These are phyloP conservation scores for Lytechinus variegatus DNA, from an alignment of 35 echinoderm and acorn worm species.

Conservation along the genomic window DNA sequence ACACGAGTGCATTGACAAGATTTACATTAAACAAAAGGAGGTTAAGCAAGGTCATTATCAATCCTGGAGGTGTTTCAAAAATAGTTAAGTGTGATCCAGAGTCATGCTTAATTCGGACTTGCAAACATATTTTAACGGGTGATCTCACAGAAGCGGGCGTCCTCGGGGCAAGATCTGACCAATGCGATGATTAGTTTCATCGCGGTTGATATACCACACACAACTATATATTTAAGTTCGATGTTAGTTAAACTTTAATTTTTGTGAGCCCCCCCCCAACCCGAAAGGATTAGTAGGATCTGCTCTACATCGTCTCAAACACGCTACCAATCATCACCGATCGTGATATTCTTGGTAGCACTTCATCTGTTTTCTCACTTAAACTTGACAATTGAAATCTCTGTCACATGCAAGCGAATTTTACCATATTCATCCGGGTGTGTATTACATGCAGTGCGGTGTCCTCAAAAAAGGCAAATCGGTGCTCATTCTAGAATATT, in stretches of 20 bases:
- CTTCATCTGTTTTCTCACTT: conserved; percentile 18
- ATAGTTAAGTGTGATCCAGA: too few species aligned
- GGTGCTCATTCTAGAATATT: neutral
- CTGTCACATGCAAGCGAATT: neutral
- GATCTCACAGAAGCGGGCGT: too few species aligned
- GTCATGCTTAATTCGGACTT: too few species aligned
- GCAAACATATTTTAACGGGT: too few species aligned
- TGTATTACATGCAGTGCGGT: neutral
- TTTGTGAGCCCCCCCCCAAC: too few species aligned
- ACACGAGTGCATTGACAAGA: neutral
- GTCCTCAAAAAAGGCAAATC: neutral
- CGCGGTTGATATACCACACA: too few species aligned
- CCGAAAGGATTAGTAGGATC: too few species aligned
- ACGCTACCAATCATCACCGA: neutral
- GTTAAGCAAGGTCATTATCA: conserved; percentile 12
- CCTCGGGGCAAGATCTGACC: too few species aligned
- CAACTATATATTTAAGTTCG: too few species aligned
- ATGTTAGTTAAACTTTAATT: too few species aligned
- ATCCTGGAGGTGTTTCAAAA: neutral
- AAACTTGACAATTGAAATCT: conserved; percentile 4
- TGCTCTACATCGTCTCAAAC: neutral
- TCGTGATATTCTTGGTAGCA: neutral
- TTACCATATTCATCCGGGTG: neutral
- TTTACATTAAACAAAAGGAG: neutral
- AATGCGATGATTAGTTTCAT: too few species aligned